Base-by-base conservation (phyloP, 2,797 vertebrate species). In the Characodon lateralis region DNA sequence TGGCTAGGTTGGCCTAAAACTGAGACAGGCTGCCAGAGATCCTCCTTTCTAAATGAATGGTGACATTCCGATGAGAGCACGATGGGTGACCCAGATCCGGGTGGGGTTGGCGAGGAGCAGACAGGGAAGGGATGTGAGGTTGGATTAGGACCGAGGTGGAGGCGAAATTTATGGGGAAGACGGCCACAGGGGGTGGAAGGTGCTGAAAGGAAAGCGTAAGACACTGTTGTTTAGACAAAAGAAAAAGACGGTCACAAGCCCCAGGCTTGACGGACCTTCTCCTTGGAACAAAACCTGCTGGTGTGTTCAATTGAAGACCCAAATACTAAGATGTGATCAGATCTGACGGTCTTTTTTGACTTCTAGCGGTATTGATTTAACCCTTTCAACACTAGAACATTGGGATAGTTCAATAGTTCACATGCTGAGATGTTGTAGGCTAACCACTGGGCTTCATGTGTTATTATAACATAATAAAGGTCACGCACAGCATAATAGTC, bases 61-160 rank as follows among this genome's bases (percentile, higher is more conserved):
- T 91, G 93, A 92, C 93, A 91, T 92, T 90, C 89, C 83, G 72
- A 92, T 84, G 90, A 56, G 84, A 87, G 88, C 91, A 55, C 83
- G 85, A 91, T 83, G 89, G 73, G 71, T 93, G 93, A 94, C 93
- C 93, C 91, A 94, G 91, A 93, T 94, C 75, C 70, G 80, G 83
- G 74, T 56, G 75, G 55, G 76, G 83, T 77, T 75, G 66, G 74
- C 35, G 50, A 0, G 46, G 66, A 6, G 78, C 74, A 76, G 81
- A 80, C 65, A 5, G 85, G 70, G 70, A 68, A 77, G 83, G 78
- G 73, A 73, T 59, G 81, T 46, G 73, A 77, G 84, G 75, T 78
- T 65, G 81, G 91, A 91, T 91, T 91, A 89, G 26, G 79, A 78
- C 77, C 39, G 2, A 83, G 74, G 77, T 77, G 80, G 78, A 79